Conservation (phyloP, 2,113 vertebrate species). For the Silurus glanis region DNA sequence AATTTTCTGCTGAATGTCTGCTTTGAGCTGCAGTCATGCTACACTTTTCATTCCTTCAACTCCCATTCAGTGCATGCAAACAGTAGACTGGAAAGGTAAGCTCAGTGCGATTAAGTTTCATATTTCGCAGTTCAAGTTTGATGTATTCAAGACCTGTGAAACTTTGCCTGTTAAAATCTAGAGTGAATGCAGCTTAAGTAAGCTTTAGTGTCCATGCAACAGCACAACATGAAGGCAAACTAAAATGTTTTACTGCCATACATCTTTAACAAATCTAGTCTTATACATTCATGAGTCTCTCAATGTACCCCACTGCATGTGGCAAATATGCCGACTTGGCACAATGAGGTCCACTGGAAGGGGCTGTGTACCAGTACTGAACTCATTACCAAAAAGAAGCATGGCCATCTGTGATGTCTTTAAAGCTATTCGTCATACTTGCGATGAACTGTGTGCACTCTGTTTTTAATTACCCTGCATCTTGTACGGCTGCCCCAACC, state of each 20-base stretch:
- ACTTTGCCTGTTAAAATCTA: no score
- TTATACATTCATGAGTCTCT: not conserved
- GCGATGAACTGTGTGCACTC: not conserved
- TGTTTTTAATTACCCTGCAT: not conserved
- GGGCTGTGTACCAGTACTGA: slow-evolving; percentile 33
- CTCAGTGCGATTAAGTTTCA: no score
- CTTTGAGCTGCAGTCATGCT: not conserved
- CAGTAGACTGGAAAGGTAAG: no score
- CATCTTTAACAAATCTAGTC: not conserved
- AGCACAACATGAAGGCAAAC: not conserved
- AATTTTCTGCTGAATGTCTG: not conserved
- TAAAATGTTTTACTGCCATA: not conserved
- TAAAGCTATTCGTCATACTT: not conserved
- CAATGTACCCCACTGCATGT: slow-evolving; percentile 17
- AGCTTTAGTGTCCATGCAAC: not conserved
- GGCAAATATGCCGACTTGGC: not conserved
- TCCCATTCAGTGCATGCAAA: no score
- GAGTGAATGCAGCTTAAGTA: not conserved
- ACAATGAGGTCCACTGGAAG: not conserved
- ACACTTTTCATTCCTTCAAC: no score
- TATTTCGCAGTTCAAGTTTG: no score
- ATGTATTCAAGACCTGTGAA: no score
- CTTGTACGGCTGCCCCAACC: not conserved
- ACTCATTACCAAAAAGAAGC: slow-evolving; percentile 36
- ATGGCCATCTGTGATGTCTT: slow-evolving; percentile 37